Conservation (phyloP, 92 coral and sea anemone genomes). For the Metridium senile region DNA sequence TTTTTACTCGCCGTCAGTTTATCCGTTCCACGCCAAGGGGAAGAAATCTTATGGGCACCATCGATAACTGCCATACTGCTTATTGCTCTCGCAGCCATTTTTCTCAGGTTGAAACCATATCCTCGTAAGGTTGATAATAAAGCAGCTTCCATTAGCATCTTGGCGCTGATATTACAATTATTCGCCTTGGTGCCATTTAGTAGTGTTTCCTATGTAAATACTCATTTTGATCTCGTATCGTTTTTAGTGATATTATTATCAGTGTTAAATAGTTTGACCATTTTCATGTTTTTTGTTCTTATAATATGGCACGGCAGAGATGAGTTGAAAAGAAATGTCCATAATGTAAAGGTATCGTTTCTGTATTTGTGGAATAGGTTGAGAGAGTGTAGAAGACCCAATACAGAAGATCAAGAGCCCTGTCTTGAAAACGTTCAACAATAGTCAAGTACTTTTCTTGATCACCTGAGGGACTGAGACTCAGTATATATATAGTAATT, state of each 20-base stretch:
- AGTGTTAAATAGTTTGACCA: conserved; percentile 4
- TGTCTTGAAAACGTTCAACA: neutral
- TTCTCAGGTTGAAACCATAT: conserved; percentile 3
- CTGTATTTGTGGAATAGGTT: neutral
- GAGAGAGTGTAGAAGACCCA: neutral
- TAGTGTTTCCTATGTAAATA: neutral
- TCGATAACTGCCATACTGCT: neutral
- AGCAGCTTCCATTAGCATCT: neutral
- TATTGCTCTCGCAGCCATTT: neutral
- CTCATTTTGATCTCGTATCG: neutral
- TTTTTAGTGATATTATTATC: too few relatives aligned
- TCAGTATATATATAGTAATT: too few relatives aligned
- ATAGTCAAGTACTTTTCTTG: neutral
- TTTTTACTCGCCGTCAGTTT: neutral
- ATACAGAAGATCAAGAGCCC: neutral
- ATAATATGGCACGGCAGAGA: conserved; percentile 10
- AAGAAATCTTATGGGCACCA: neutral
- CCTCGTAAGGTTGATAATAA: neutral
- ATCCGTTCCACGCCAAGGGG: neutral
- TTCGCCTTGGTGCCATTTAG: neutral
- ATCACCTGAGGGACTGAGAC: too few relatives aligned
- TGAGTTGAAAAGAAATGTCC: neutral
- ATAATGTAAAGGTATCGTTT: neutral
- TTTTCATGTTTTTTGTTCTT: conserved; percentile 9
- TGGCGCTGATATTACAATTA: neutral